Percentiles rank a stretch among this genome's conserved stretches.
Conservation (phyloP, 2,888 invertebrate species). For the Yponomeuta evonymella region DNA sequence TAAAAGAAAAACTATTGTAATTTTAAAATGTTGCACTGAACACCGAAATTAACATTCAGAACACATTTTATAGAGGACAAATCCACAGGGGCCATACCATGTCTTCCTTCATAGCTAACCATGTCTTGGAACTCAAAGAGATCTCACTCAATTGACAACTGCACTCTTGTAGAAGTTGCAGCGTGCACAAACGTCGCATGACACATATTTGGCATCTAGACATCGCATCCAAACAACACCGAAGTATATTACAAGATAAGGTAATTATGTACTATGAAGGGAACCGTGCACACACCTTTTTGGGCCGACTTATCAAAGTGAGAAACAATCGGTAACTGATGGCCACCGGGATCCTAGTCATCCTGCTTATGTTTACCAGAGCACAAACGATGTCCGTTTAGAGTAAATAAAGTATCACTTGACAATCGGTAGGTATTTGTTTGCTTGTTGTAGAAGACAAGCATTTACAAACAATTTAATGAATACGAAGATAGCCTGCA, state of each 20-base stretch:
- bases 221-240: background rate
- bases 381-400: slow-evolving; percentile 43
- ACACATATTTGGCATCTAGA: background rate
- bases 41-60: too few species aligned
- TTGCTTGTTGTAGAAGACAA: slow-evolving; percentile 44
- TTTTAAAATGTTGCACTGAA: too few species aligned
- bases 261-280: background rate
- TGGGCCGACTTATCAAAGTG: slow-evolving; percentile 12
- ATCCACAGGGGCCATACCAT: slow-evolving; percentile 29
- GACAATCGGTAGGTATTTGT: slow-evolving; percentile 54
- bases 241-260: background rate
- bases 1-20: too few species aligned
- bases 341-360: slow-evolving; percentile 27
- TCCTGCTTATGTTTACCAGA: slow-evolving; percentile 60
- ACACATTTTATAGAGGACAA: too few species aligned
- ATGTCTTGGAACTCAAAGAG: slow-evolving; percentile 32
- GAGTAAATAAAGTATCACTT: slow-evolving; percentile 47
- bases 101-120: slow-evolving; percentile 34
- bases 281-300: slow-evolving; percentile 5
- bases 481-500: background rate
- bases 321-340: slow-evolving; percentile 14
- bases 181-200: slow-evolving; percentile 33
- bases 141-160: slow-evolving; percentile 32
- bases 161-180: slow-evolving; percentile 34
- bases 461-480: slow-evolving; percentile 34